Base-by-base conservation (phyloP, 1,140 invertebrate genomes). In the Berghia stephanieae region DNA sequence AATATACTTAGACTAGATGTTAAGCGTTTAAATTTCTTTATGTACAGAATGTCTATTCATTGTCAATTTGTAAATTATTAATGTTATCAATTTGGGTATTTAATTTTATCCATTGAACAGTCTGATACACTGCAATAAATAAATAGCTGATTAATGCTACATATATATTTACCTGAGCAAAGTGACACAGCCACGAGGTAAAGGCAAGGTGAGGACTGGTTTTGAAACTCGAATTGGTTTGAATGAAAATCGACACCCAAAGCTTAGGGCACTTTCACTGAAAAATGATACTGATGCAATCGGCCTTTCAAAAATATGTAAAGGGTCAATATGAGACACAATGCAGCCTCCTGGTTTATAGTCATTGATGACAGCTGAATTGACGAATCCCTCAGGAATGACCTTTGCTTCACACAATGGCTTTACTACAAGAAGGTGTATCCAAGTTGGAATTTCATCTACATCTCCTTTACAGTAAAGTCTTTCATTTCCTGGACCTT, bases 301-400 rank as follows among this genome's bases (percentile, higher is more conserved):
- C 18, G 88, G 88, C 42, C 88, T 86, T 75, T 92, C 91, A 87
- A 92, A 92, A 40, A 92, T 91, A 71, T 92, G 91, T 8, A 89
- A 87, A 1, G 91, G 91, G 85, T 92, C 91, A 78, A 92, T 91
- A 81, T 92, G 91, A 2, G 91, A 92, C 0, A 92, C 91, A 78
- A 92, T 92, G 79, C 91, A 92, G 3, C 91, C 91, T 36, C 91
- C 91, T 40, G 91, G 91, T 74, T 90, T 84, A 77, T 92, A 92
- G 81, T 91, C 91, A 86, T 92, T 92, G 24, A 92, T 92, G 4
- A 91, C 91, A 66, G 91, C 91, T 83, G 91, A 91, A 80, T 92
- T 92, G 4, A 92, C 86, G 82, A 90, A 92, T 16, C 89, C 88
- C 77, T 89, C 83, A 21, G 90, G 88, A 38, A 92, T 83, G 24